These are phyloP conservation scores for Catamblyrhynchus diadema DNA, from an alignment of 2,797 vertebrate species.

Conservation along the genomic window DNA sequence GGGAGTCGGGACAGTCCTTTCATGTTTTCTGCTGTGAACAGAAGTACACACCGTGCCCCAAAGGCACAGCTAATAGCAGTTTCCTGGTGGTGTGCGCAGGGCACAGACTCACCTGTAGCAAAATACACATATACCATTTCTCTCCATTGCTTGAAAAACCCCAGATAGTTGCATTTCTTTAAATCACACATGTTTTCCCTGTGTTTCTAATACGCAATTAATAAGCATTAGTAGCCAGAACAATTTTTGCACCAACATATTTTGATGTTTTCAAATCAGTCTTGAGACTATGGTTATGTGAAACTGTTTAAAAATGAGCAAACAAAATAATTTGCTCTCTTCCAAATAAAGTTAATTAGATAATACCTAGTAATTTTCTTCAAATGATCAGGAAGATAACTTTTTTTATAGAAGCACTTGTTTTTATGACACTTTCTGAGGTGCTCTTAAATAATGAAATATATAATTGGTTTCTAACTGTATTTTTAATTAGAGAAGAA, in stretches of 20 bases:
- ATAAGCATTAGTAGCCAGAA: neutral
- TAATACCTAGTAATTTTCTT: neutral
- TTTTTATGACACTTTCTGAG: neutral
- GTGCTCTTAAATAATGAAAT: neutral
- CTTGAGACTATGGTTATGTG: neutral
- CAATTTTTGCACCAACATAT: neutral
- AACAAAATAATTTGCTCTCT: neutral
- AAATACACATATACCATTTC: neutral
- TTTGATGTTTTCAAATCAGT: neutral
- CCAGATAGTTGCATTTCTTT: neutral
- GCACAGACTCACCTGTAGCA: neutral
- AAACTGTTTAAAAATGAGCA: neutral
- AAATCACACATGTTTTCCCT: neutral
- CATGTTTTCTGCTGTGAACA: conserved; percentile 20
- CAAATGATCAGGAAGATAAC: neutral
- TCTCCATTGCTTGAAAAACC: neutral
- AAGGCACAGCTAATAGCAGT: neutral
- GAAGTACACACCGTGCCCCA: neutral
- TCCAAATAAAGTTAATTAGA: neutral
- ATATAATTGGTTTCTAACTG: neutral
- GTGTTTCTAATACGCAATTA: neutral
- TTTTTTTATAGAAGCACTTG: neutral
- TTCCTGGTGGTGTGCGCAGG: neutral
- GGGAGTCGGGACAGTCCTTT: neutral
- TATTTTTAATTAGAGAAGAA: neutral